These are phyloP conservation scores for Hirundo rustica DNA, from an alignment of 2,797 vertebrate genomes.

Conservation along the genomic window DNA sequence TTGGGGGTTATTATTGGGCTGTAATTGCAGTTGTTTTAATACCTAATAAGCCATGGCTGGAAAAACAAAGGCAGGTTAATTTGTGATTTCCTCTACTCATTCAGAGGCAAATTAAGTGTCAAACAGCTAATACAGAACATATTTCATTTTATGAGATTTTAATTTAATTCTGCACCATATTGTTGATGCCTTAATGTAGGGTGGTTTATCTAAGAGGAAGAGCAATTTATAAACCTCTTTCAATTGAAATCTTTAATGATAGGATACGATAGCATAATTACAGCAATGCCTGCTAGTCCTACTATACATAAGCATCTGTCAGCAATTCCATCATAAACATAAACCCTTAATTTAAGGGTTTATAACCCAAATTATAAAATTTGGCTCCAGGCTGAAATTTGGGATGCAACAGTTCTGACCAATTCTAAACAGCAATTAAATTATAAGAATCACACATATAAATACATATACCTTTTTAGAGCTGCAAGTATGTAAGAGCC, in stretches of 20 bases:
- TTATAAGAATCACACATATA: background rate
- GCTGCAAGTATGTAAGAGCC: background rate
- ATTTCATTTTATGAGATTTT: slow-evolving; percentile 99
- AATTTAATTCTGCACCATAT: slow-evolving; percentile 97
- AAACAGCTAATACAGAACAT: slow-evolving; percentile 99
- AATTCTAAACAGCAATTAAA: slow-evolving; percentile 28
- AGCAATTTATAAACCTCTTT: slow-evolving; percentile 97
- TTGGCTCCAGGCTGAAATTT: slow-evolving; percentile 50
- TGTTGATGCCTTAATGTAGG: slow-evolving; percentile 85
- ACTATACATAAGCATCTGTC: slow-evolving; percentile 62
- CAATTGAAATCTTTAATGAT: slow-evolving; percentile 93
- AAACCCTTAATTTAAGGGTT: slow-evolving; percentile 56
- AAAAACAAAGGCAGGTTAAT: slow-evolving; percentile 99
- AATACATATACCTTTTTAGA: background rate
- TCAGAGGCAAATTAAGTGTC: slow-evolving; percentile 99
- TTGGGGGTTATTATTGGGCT: slow-evolving; percentile 87
- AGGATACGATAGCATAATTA: slow-evolving; percentile 86
- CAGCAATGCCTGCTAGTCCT: slow-evolving; percentile 64
- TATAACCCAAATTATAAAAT: slow-evolving; percentile 57
- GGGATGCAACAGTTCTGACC: slow-evolving; percentile 16
- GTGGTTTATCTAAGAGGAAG: slow-evolving; percentile 84
- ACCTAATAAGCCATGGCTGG: slow-evolving; percentile 89
- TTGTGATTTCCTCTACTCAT: slow-evolving; percentile 99
- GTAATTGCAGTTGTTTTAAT: slow-evolving; percentile 91
- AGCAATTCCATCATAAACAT: slow-evolving; percentile 68